Base-by-base conservation (phyloP, 1,140 invertebrate species). In the Microplitis demolitor region DNA sequence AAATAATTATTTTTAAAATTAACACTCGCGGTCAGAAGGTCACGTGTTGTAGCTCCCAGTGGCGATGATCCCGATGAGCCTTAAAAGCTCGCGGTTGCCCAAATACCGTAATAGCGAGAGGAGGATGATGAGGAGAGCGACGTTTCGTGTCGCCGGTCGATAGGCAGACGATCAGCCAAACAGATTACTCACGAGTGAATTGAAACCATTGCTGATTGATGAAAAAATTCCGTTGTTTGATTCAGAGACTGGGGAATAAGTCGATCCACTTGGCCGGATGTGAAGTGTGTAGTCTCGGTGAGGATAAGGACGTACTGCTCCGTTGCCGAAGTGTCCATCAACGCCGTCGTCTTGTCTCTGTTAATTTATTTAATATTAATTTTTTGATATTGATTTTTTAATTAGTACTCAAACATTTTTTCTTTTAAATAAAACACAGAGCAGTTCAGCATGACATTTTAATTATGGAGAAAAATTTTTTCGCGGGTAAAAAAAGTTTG, bases 121-220 rank as follows among this genome's bases (percentile, higher is more conserved):
- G 45, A 79, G 53, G 45, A 79, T 63, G 60, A 79, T 72, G 66
- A 81, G 64, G 51, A 79, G 53, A n/a, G 72, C 69, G 56, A 80
- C 75, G 45, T 70, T 11, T 62, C 77, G 76, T 72, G 75, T 69
- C 33, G 69, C 71, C 33, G 51, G 69, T 54, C 60, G 67, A 73
- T 68, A 34, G 68, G 67, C 72, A 37, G 45, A 75, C 58, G 80
- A 85, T 88, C 89, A 93, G 77, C 93, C 93, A 78, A 94, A 93
- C 76, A 93, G 90, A 79, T 93, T 93, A 69, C 87, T 92, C 45
- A 93, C 90, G 74, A 95, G 88, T 76, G 89, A 94, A 77, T 92
- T 93, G 76, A 95, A 91, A 8, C 93, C 92, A 78, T 90, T 93
- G 78, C 91, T 92, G 77, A 95, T 90, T 39, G 92, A 92, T 51